Evolutionary conservation across 2,888 invertebrate species (phyloP).

Genomic region (Stenotaenia linearis): DNA sequence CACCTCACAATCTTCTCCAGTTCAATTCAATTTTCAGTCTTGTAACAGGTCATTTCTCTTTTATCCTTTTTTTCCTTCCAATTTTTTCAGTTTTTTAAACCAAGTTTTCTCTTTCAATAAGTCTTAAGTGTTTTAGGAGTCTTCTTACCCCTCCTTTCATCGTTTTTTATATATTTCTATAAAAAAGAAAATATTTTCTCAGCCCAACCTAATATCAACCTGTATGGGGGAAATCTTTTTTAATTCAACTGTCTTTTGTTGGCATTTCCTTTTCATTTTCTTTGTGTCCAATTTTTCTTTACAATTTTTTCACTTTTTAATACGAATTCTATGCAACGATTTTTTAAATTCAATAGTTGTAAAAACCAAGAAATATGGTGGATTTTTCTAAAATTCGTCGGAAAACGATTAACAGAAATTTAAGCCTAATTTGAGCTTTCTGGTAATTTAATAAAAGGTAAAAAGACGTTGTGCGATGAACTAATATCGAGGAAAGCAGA

Average conservation of each 20-base stretch:
- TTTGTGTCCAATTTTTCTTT: not conserved
- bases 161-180: not conserved
- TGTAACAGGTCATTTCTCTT: constrained; percentile 24
- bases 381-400: no score
- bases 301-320: not conserved
- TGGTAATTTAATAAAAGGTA: not conserved
- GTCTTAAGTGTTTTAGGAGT: not conserved
- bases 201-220: not conserved
- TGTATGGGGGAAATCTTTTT: not conserved
- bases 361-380: no score
- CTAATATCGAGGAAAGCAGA: not conserved
- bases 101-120: not conserved
- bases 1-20: constrained; percentile 13
- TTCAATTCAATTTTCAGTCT: constrained; percentile 15
- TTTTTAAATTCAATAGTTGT: not conserved
- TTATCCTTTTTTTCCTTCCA: not conserved
- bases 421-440: not conserved
- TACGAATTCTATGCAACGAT: not conserved
- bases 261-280: not conserved
- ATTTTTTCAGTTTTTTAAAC: not conserved
- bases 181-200: not conserved
- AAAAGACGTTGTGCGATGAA: not conserved
- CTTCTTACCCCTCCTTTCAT: not conserved
- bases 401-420: not conserved
- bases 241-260: not conserved